Evolutionary conservation across 1,140 invertebrate species (phyloP).

Genomic region (Drosophila nebulosa): DNA sequence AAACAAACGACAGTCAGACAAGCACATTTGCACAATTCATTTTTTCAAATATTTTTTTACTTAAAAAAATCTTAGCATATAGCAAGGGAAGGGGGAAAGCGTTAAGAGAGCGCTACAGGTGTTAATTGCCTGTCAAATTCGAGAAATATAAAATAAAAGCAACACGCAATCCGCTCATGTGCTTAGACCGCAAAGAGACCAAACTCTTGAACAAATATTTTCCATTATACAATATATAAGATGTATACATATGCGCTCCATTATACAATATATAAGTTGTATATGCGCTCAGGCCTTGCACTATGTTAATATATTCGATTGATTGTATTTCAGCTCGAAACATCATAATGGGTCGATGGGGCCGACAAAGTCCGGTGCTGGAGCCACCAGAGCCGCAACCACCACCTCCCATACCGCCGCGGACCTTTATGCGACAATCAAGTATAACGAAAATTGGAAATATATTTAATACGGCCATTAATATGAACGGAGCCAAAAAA

Average conservation of each 20-base stretch:
- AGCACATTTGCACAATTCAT: conserved; percentile 61
- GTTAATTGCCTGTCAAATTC: conserved; percentile 70
- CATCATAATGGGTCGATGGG: conserved; percentile 67
- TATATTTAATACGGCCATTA: conserved; percentile 85
- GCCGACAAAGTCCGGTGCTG: conserved; percentile 68
- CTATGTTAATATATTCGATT: conserved; percentile 61
- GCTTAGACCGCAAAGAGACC: conserved; percentile 33
- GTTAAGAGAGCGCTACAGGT: conserved; percentile 37
- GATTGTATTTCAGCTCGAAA: conserved; percentile 36
- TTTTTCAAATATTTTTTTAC: conserved; percentile 30
- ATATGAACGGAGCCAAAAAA: conserved; percentile 81
- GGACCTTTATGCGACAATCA: conserved; percentile 85
- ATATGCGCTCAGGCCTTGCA: conserved; percentile 28
- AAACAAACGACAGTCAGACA: conserved; percentile 51
- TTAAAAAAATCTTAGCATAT: conserved; percentile 34
- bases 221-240: conserved; percentile 61
- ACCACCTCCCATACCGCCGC: conserved; percentile 75
- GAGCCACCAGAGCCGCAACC: conserved; percentile 73
- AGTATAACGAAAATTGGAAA: conserved; percentile 86
- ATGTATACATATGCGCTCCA: too few relatives aligned
- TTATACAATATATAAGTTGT: conserved; percentile 11
- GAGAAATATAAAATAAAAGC: conserved; percentile 24
- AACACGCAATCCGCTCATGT: conserved; percentile 69
- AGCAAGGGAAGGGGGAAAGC: background rate
- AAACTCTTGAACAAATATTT: conserved; percentile 38